Conservation (phyloP, 2,888 invertebrate genomes). For the Azorinus chamasolen region DNA sequence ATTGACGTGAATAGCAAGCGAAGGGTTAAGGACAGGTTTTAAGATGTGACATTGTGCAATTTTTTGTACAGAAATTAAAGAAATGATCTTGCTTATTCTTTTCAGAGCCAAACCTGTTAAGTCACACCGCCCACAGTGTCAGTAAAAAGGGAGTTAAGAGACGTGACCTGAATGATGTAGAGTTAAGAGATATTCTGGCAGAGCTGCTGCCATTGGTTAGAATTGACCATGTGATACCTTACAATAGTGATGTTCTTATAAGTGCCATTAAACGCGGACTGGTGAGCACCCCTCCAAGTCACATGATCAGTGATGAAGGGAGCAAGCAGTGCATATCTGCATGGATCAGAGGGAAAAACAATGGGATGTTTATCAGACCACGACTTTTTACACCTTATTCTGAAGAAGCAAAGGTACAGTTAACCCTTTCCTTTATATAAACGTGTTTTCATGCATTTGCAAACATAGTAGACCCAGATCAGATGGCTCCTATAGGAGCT, state of each 20-base stretch:
- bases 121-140: conserved; percentile 97
- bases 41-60: too few relatives aligned
- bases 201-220: conserved; percentile 94
- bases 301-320: conserved; percentile 92
- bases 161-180: conserved; percentile 93
- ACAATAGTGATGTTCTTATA: conserved; percentile 88
- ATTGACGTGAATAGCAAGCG: too few relatives aligned
- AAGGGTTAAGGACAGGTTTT: too few relatives aligned
- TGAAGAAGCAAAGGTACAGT: conserved; percentile 94
- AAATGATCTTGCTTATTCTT: too few relatives aligned
- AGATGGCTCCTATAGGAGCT: too few relatives aligned
- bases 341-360: conserved; percentile 85
- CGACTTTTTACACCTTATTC: conserved; percentile 97
- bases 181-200: conserved; percentile 93
- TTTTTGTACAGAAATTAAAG: too few relatives aligned
- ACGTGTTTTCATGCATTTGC: too few relatives aligned
- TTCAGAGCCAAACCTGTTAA: conserved; percentile 94
- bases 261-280: conserved; percentile 91
- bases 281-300: conserved; percentile 93
- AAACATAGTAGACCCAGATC: too few relatives aligned
- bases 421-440: too few relatives aligned
- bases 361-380: conserved; percentile 90
- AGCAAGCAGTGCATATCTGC: conserved; percentile 72
- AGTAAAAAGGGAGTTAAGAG: conserved; percentile 94
- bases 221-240: conserved; percentile 95